Evolutionary conservation across 1,140 invertebrate genomes (phyloP).

Genomic region (Mamestra configurata): DNA sequence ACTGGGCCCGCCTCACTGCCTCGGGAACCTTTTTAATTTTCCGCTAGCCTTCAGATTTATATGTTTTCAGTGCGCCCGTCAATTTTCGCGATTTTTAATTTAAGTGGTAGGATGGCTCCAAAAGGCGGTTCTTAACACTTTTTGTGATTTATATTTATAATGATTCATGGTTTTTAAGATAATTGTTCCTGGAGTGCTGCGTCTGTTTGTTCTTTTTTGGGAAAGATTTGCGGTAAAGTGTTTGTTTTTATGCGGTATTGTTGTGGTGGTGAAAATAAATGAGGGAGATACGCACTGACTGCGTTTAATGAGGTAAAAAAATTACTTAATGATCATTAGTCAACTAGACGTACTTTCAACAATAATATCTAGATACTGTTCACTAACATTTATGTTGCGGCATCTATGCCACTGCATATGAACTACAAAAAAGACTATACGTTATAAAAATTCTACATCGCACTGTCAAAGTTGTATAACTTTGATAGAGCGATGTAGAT

Average conservation of each 20-base stretch:
- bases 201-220: constrained; percentile 20
- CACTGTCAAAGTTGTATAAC: no score
- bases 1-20: constrained; percentile 58
- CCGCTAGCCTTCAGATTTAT: constrained; percentile 84
- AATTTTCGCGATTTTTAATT: constrained; percentile 85
- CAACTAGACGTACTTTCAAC: neutral
- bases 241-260: constrained; percentile 25
- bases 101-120: constrained; percentile 75
- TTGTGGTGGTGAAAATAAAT: neutral
- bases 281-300: neutral
- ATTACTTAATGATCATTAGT: neutral
- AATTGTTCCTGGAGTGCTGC: constrained; percentile 41
- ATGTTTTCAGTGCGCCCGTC: constrained; percentile 82
- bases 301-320: constrained; percentile 26
- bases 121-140: constrained; percentile 64
- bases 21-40: constrained; percentile 83
- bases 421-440: no score
- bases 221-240: neutral
- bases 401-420: no score
- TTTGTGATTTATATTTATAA: constrained; percentile 53
- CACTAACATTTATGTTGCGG: no score
- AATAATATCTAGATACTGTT: no score
- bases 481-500: no score
- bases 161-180: constrained; percentile 52
- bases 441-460: no score